Conservation (phyloP, 2,888 invertebrate genomes). For the Hedychridium roseum region DNA sequence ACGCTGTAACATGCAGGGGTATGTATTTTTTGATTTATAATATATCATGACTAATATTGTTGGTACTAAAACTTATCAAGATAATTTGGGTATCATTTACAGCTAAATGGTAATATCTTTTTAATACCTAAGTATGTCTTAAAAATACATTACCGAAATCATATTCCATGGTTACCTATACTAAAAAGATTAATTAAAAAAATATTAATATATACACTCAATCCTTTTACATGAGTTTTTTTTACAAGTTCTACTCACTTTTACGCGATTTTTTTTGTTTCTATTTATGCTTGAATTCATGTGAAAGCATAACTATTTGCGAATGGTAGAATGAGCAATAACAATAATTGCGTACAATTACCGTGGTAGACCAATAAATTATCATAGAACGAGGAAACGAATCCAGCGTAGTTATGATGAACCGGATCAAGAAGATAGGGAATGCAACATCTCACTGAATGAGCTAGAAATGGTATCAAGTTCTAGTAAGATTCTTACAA, state of each 20-base stretch:
- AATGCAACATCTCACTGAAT: no score
- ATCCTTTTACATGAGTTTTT: background rate
- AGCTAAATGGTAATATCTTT: background rate
- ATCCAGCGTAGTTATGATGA: no score
- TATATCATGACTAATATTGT: no score
- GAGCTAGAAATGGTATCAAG: no score
- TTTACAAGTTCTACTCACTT: background rate
- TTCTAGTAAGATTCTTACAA: no score
- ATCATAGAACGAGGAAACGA: no score
- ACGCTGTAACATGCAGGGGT: background rate
- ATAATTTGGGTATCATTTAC: background rate
- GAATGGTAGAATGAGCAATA: no score
- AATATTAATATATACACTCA: background rate
- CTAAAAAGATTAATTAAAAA: background rate
- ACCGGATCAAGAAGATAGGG: no score
- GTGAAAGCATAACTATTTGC: slow-evolving; percentile 12
- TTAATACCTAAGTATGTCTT: background rate
- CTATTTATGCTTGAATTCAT: background rate
- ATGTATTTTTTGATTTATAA: background rate
- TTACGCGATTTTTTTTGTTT: background rate
- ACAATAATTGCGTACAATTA: no score
- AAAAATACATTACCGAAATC: background rate
- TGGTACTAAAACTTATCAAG: no score
- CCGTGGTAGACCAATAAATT: no score
- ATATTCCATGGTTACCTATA: background rate